Percentiles rank a stretch among this genome's conserved stretches.
These are phyloP conservation scores for Panulirus ornatus DNA, from an alignment of 1,140 invertebrate species.

Conservation along the genomic window DNA sequence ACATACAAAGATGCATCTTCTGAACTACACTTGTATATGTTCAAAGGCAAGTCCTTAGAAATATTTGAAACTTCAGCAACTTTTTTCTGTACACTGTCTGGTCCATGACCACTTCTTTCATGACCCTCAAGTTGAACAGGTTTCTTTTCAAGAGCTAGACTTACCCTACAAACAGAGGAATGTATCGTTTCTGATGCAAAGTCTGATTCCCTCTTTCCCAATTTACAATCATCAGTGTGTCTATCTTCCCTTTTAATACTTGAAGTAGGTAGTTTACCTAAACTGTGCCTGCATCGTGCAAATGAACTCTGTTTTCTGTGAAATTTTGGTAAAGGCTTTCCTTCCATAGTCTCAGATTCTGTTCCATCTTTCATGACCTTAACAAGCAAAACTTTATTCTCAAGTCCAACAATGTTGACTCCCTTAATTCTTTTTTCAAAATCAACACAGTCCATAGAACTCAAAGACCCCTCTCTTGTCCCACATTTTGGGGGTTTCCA, in stretches of 20 bases:
- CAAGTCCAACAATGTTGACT: neutral
- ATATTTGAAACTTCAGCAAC: too few species aligned
- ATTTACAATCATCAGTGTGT: neutral
- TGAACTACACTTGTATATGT: too few species aligned
- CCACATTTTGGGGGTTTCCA: neutral
- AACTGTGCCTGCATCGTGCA: neutral
- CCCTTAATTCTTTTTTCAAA: neutral
- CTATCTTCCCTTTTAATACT: neutral
- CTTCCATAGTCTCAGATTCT: neutral
- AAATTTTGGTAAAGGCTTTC: neutral
- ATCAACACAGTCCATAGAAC: neutral
- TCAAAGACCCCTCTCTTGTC: neutral
- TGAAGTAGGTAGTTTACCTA: neutral
- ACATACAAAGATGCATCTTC: neutral
- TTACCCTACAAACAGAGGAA: neutral
- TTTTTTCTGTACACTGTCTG: neutral
- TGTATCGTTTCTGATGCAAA: neutral
- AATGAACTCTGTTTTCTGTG: neutral
- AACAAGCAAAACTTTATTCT: constrained; percentile 1
- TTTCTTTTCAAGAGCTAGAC: neutral
- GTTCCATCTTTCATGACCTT: neutral
- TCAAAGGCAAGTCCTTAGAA: too few species aligned
- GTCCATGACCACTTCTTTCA: neutral
- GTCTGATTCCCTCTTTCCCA: neutral
- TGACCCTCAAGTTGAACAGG: neutral